A percentile compares a stretch with the other conserved stretches of the same genome.
These are phyloP conservation scores for Amyelois transitella DNA, from an alignment of 1,140 invertebrate species.

Conservation along the genomic window DNA sequence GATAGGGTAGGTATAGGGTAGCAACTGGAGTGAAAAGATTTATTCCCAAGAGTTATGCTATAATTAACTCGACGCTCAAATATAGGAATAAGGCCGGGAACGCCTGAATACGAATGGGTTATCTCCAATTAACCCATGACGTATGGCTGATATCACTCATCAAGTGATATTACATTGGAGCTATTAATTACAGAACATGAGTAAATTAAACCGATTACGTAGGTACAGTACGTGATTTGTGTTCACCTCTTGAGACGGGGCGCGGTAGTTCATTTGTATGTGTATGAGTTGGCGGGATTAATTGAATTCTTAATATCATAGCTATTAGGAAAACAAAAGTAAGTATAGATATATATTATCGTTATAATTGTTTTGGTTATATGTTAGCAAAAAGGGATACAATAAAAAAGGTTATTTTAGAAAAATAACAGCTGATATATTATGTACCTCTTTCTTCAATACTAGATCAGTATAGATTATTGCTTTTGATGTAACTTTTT, in stretches of 20 bases:
- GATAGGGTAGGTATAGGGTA: too few relatives aligned
- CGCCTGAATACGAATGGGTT: conserved; percentile 5
- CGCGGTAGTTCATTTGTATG: background rate
- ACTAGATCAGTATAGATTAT: too few relatives aligned
- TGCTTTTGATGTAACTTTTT: too few relatives aligned
- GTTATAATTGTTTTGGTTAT: too few relatives aligned
- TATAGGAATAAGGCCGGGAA: background rate
- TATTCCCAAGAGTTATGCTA: background rate
- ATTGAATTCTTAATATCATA: background rate
- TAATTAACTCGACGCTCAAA: background rate
- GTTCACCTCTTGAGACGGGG: background rate
- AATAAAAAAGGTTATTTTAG: too few relatives aligned
- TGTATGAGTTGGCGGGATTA: background rate
- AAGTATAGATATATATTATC: too few relatives aligned
- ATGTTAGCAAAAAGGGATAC: too few relatives aligned
- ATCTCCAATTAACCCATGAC: conserved; percentile 13
- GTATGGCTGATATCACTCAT: conserved; percentile 15
- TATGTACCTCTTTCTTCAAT: too few relatives aligned
- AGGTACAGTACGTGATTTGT: conserved; percentile 14
- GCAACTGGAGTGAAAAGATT: background rate
- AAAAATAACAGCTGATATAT: too few relatives aligned
- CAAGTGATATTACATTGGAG: conserved; percentile 15
- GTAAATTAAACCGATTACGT: conserved; percentile 22
- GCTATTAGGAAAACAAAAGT: background rate
- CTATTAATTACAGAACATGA: conserved; percentile 24